Percentiles rank a stretch among this genome's conserved stretches.
phyloP scores from a whole-genome alignment of 2,888 invertebrate species.

The Linyphia triangularis region DNA sequence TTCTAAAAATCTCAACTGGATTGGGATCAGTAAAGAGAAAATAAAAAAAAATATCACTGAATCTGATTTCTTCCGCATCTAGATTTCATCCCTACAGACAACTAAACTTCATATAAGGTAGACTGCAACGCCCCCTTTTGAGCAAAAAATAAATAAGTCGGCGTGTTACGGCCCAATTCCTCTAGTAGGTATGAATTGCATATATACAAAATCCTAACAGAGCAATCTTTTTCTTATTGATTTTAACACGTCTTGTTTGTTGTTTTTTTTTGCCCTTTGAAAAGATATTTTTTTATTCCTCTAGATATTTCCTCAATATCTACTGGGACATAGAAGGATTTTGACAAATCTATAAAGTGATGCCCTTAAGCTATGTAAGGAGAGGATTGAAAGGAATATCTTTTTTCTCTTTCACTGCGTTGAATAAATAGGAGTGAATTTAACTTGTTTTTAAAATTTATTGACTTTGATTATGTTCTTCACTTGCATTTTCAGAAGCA shows the following conservation, averaged over 20 bases:
- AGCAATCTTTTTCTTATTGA: conserved; percentile 54
- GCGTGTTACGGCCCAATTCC: conserved; percentile 36
- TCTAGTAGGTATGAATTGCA: conserved; percentile 20
- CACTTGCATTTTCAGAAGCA: no score
- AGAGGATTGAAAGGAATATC: no score
- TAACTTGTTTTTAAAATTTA: neutral
- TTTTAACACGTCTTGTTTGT: conserved; percentile 45
- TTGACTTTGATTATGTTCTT: no score
- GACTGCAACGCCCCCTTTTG: neutral
- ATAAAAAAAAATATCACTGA: neutral
- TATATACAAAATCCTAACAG: conserved; percentile 10
- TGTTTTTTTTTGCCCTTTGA: neutral
- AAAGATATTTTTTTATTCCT: conserved; percentile 20
- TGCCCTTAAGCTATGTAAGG: neutral
- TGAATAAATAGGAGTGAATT: neutral
- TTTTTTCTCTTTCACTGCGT: neutral
- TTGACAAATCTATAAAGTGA: conserved; percentile 22
- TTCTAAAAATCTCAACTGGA: conserved; percentile 14
- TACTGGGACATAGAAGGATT: conserved; percentile 37
- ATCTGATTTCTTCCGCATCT: conserved; percentile 38
- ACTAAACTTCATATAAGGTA: conserved; percentile 6
- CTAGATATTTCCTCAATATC: conserved; percentile 14
- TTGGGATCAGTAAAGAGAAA: neutral
- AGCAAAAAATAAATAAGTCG: conserved; percentile 12
- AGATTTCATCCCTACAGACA: conserved; percentile 44